Percentiles rank a stretch among this genome's conserved stretches.
These are phyloP conservation scores for Sicus ferrugineus DNA, from an alignment of 2,888 invertebrate genomes.

Conservation along the genomic window DNA sequence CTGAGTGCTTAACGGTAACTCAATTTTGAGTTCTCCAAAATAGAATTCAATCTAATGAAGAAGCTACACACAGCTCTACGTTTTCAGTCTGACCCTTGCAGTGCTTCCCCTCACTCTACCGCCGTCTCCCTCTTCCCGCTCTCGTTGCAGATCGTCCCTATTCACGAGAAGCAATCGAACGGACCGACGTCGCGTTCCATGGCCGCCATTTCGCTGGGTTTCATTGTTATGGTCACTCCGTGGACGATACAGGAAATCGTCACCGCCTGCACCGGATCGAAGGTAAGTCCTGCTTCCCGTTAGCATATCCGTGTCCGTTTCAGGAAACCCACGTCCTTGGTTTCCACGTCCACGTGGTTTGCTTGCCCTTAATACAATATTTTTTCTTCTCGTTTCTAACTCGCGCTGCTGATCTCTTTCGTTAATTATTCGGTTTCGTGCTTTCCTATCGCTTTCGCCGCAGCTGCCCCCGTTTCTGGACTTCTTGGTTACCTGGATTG, in stretches of 20 bases:
- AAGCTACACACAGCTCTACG: no score
- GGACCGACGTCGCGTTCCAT: conserved; percentile 85
- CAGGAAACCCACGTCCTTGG: background rate
- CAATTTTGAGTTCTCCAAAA: no score
- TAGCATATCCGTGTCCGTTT: background rate
- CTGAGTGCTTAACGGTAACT: no score
- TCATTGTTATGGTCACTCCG: conserved; percentile 90
- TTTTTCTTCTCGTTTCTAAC: conserved; percentile 1
- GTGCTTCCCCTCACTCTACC: background rate
- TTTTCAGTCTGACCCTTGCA: no score
- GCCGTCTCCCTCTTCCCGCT: background rate
- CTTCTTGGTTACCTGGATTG: conserved; percentile 86
- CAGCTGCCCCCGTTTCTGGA: conserved; percentile 83
- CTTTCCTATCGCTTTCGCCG: conserved; percentile 32
- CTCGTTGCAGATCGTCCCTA: conserved; percentile 57
- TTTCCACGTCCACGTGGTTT: background rate
- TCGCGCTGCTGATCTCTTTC: background rate
- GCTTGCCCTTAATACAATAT: background rate
- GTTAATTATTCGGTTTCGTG: conserved; percentile 14
- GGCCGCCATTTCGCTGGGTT: conserved; percentile 91
- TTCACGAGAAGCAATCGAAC: conserved; percentile 69
- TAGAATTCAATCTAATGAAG: no score
- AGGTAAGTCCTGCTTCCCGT: conserved; percentile 65
- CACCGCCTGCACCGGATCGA: conserved; percentile 86
- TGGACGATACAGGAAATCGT: conserved; percentile 92